These are phyloP conservation scores for Aspidiotus rigidus DNA, from an alignment of 2,888 invertebrate genomes.

Conservation along the genomic window DNA sequence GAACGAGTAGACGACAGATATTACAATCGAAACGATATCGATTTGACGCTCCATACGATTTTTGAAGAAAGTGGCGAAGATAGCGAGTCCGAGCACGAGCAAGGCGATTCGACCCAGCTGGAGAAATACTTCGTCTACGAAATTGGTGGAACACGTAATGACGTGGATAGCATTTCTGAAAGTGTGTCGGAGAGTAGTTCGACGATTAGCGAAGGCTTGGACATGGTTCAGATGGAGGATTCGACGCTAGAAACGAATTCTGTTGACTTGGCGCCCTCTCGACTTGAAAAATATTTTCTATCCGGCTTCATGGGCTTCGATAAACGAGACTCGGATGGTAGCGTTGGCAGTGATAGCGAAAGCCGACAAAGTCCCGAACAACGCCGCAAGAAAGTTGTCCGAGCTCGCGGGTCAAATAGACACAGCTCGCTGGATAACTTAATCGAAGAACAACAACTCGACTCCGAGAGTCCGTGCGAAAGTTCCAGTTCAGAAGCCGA, in stretches of 20 bases:
- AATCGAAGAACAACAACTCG: slow-evolving; percentile 49
- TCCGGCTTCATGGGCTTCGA: slow-evolving; percentile 76
- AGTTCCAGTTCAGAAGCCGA: slow-evolving; percentile 51
- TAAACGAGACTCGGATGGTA: slow-evolving; percentile 65
- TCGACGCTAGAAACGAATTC: slow-evolving; percentile 47
- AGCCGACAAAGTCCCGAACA: slow-evolving; percentile 73
- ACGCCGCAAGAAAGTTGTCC: slow-evolving; percentile 65
- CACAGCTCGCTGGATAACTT: slow-evolving; percentile 74
- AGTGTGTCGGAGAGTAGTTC: slow-evolving; percentile 68
- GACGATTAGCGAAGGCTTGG: slow-evolving; percentile 72
- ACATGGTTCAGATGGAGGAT: slow-evolving; percentile 54
- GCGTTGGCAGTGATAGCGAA: slow-evolving; percentile 84
- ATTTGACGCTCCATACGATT: slow-evolving; percentile 85
- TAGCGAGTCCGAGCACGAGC: slow-evolving; percentile 74
- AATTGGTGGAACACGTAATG: slow-evolving; percentile 56
- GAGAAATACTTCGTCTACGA: slow-evolving; percentile 87
- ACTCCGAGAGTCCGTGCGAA: slow-evolving; percentile 48
- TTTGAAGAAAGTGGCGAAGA: slow-evolving; percentile 92
- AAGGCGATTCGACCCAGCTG: slow-evolving; percentile 60
- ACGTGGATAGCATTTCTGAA: slow-evolving; percentile 44
- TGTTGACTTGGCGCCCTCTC: slow-evolving; percentile 69
- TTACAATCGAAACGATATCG: slow-evolving; percentile 71
- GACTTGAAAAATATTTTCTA: slow-evolving; percentile 81
- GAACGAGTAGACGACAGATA: slow-evolving; percentile 64
- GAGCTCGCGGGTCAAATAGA: slow-evolving; percentile 71